phyloP scores from a whole-genome alignment of 1,140 invertebrate species.

The Lineus longissimus region DNA sequence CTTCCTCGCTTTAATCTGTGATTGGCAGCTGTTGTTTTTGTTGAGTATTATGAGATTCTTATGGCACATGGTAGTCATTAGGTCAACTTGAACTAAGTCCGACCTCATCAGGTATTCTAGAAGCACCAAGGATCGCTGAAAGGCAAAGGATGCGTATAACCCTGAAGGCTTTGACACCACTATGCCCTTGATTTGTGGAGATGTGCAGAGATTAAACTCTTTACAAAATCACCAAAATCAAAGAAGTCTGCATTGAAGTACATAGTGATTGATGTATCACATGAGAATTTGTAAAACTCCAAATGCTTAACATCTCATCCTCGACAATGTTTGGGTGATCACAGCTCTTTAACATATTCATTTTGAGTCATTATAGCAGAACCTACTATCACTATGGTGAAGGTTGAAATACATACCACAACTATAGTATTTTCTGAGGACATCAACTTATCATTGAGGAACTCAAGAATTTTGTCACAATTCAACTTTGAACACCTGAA shows the following conservation, averaged over 20 bases:
- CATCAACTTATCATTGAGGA: conserved; percentile 14
- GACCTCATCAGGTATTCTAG: conserved; percentile 25
- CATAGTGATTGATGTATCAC: not conserved
- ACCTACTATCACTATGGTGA: no score
- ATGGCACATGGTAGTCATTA: conserved; percentile 22
- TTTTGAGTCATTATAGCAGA: no score
- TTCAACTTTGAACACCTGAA: conserved; percentile 23
- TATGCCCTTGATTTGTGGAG: not conserved
- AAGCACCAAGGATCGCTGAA: conserved; percentile 26
- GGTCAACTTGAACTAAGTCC: conserved; percentile 24
- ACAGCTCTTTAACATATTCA: no score
- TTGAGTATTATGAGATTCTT: conserved; percentile 14
- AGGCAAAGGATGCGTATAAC: not conserved
- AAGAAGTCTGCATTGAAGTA: not conserved
- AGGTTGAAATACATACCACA: not conserved
- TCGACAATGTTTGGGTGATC: no score
- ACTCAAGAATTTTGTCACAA: conserved; percentile 31
- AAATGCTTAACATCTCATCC: no score
- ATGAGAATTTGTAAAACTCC: no score
- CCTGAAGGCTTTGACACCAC: not conserved
- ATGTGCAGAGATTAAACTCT: not conserved
- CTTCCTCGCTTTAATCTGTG: conserved; percentile 3
- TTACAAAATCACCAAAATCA: not conserved
- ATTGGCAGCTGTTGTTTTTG: not conserved
- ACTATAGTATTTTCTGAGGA: not conserved